Evolutionary conservation across 2,888 invertebrate genomes (phyloP), one percentile per base, ranked within the genome.

Genomic region (Calameuta idolon): DNA sequence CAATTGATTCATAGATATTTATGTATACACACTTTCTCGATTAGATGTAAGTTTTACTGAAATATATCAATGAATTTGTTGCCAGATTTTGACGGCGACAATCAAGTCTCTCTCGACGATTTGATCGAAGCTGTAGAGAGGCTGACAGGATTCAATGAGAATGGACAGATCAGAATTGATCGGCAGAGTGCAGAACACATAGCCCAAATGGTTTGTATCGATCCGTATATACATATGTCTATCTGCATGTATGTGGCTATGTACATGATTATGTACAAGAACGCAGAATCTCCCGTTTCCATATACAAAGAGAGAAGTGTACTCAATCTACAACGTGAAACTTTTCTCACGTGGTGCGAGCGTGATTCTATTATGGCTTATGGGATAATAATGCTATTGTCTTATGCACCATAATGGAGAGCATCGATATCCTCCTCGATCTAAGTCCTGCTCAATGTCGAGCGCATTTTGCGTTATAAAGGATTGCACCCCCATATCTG

Each of bases 41-140:
- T 40, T 40, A 23, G 5, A 40, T 40, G 4, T 5, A 40, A 15
- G 23, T 15, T 5, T 5, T 40, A 40, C 40, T 15, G 15, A 23
- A 40, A 40, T 40, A 40, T 23, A 40, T 40, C 15, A 80, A 77
- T 75, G 4, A 68, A 76, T 82, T 85, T 80, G 77, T 82, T 88
- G 88, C 76, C 85, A 95, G 95, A 95, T 92, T 92, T 94, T 82
- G 94, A 95, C 83, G 93, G 93, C 71, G 95, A 95, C 86, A 93
- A 93, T 83, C 93, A 93, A 88, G 93, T 95, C 75, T 93, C 93
- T 11, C 90, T 91, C 71, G 90, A 91, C 35, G 95, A 95, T 88
- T 92, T 95, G 73, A 90, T 91, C 78, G 90, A 92, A 74, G 93
- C 94, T 37, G 90, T 95, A 73, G 93, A 94, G 84, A 92, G 93